These are phyloP conservation scores for Colossoma macropomum DNA, from an alignment of 2,113 vertebrate genomes.

Conservation along the genomic window DNA sequence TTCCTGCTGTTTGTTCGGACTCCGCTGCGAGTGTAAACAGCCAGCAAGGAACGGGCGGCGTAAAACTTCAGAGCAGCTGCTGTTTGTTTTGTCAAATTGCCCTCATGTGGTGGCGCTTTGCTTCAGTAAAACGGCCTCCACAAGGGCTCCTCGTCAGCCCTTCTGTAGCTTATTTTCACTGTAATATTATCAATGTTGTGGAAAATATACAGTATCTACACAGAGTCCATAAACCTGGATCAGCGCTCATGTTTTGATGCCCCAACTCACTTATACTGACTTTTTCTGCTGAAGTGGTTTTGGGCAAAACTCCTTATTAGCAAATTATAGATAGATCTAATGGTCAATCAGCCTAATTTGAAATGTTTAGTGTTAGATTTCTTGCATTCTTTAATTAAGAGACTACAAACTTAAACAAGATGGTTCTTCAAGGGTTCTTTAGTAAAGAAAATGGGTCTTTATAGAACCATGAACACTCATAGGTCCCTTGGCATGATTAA, in stretches of 20 bases:
- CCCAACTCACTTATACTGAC: neutral
- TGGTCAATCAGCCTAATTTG: neutral
- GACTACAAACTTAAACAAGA: too few relatives aligned
- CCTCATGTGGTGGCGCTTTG: conserved; percentile 63
- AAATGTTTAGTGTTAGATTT: neutral
- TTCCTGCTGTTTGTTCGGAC: conserved; percentile 60
- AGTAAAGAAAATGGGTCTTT: too few relatives aligned
- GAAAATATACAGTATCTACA: conserved; percentile 32
- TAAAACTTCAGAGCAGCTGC: conserved; percentile 63
- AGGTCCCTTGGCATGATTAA: too few relatives aligned
- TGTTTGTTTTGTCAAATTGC: conserved; percentile 75
- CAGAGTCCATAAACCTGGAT: conserved; percentile 6
- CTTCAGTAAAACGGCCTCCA: conserved; percentile 61
- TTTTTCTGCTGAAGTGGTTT: neutral
- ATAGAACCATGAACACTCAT: too few relatives aligned
- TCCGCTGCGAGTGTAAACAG: conserved; percentile 63
- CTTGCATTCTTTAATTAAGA: too few relatives aligned
- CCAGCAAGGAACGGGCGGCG: conserved; percentile 59
- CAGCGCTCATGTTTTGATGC: neutral
- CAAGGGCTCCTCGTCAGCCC: conserved; percentile 43
- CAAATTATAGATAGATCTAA: neutral
- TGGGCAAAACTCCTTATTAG: neutral
- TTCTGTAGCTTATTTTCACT: conserved; percentile 40
- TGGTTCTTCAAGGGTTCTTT: too few relatives aligned
- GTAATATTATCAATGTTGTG: conserved; percentile 37